These are phyloP conservation scores for Dolichotis patagonum DNA, from an alignment of 2,113 vertebrate genomes.

Conservation along the genomic window DNA sequence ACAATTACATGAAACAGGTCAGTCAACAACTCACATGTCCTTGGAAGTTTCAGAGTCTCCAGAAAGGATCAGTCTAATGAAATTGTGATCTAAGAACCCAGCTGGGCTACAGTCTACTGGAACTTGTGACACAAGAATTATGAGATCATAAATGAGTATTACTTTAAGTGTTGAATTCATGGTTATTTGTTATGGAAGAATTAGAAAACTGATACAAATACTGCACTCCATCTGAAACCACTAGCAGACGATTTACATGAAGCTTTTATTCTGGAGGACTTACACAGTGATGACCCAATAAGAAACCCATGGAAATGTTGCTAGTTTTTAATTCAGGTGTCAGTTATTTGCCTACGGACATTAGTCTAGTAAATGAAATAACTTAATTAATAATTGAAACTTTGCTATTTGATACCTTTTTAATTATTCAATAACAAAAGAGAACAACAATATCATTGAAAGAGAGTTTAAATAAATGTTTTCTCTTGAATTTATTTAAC, in stretches of 20 bases:
- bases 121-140: not conserved
- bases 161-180: not conserved
- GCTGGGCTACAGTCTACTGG: not conserved
- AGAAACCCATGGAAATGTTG: constrained; percentile 71
- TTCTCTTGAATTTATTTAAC: constrained; percentile 78
- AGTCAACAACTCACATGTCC: not conserved
- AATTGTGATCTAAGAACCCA: not conserved
- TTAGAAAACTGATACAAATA: not conserved
- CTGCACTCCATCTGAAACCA: not conserved
- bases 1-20: not conserved
- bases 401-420: constrained; percentile 84
- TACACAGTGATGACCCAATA: constrained; percentile 44
- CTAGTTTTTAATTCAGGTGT: constrained; percentile 79
- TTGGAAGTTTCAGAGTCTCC: not conserved
- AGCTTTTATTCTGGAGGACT: constrained; percentile 50
- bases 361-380: constrained; percentile 84
- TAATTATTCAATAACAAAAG: constrained; percentile 85
- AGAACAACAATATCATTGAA: constrained; percentile 80
- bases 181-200: not conserved
- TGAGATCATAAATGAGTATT: not conserved
- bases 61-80: not conserved
- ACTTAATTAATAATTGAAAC: constrained; percentile 85
- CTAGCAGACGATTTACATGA: constrained; percentile 3
- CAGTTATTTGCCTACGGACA: constrained; percentile 83
- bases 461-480: constrained; percentile 81